Percentiles rank a stretch among this genome's conserved stretches.
Conservation (phyloP, 2,888 invertebrate species). For the Melanophora roralis region DNA sequence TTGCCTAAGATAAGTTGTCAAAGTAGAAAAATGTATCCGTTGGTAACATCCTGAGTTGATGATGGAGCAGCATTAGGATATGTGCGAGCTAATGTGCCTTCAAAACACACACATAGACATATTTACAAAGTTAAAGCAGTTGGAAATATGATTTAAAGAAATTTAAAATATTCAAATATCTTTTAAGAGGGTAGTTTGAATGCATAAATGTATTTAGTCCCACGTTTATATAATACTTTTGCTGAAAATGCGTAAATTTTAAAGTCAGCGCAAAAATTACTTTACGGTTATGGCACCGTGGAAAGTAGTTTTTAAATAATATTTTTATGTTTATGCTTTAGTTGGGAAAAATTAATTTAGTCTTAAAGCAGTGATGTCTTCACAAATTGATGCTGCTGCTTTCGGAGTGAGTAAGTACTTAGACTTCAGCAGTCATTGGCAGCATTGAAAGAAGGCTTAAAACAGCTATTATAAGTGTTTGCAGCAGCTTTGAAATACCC, state of each 20-base stretch:
- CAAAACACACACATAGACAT: not conserved
- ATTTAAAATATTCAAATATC: not conserved
- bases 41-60: conserved; percentile 51
- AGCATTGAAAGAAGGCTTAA: conserved; percentile 24
- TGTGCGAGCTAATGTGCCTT: not conserved
- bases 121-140: not conserved
- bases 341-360: not conserved
- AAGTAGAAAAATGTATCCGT: conserved; percentile 53
- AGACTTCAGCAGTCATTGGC: not conserved
- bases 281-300: too few relatives aligned
- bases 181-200: not conserved
- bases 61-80: conserved; percentile 12
- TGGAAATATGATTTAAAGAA: not conserved
- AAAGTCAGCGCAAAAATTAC: too few relatives aligned
- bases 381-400: conserved; percentile 21
- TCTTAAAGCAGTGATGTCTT: conserved; percentile 68
- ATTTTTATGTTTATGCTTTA: not conserved
- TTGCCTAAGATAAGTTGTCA: conserved; percentile 48
- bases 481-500: conserved; percentile 34
- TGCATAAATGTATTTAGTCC: not conserved
- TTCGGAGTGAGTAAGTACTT: not conserved
- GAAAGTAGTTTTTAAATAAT: too few relatives aligned
- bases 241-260: not conserved
- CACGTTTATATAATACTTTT: not conserved
- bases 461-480: not conserved